These are phyloP conservation scores for Scelioninae gen. 1 DNA, from an alignment of 2,888 invertebrate genomes.

Conservation along the genomic window DNA sequence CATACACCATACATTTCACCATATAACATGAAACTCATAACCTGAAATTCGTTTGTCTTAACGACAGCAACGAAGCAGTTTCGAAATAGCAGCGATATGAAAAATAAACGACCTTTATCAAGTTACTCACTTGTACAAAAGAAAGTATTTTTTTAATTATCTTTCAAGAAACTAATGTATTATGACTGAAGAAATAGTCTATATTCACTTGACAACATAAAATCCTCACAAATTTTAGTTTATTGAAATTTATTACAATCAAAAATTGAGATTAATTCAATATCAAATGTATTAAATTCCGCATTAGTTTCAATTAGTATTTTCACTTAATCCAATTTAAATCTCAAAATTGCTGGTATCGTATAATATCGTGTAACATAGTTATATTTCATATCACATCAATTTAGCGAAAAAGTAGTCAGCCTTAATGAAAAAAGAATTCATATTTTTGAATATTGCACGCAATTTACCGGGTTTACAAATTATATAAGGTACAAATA, in stretches of 20 bases:
- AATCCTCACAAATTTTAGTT: background rate
- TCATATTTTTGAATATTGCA: no score
- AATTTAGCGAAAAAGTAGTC: no score
- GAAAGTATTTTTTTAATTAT: conserved; percentile 12
- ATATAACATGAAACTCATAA: conserved; percentile 22
- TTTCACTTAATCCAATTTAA: conserved; percentile 7
- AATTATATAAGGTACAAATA: no score
- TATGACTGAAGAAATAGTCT: background rate
- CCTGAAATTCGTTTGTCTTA: conserved; percentile 18
- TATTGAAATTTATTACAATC: conserved; percentile 13
- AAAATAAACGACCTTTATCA: conserved; percentile 7
- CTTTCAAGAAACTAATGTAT: background rate
- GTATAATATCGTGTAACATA: conserved; percentile 1
- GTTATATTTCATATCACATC: conserved; percentile 5
- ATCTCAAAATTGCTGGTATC: conserved; percentile 1
- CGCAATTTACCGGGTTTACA: no score
- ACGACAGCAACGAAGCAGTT: background rate
- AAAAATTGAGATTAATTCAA: background rate
- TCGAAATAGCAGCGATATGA: conserved; percentile 15
- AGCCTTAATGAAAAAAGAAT: no score
- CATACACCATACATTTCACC: background rate
- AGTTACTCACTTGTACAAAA: background rate
- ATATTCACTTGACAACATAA: conserved; percentile 1
- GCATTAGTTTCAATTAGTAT: conserved; percentile 10
- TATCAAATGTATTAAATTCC: conserved; percentile 5